Base-by-base conservation (phyloP, 2,888 invertebrate species). In the Girardia tigrina region DNA sequence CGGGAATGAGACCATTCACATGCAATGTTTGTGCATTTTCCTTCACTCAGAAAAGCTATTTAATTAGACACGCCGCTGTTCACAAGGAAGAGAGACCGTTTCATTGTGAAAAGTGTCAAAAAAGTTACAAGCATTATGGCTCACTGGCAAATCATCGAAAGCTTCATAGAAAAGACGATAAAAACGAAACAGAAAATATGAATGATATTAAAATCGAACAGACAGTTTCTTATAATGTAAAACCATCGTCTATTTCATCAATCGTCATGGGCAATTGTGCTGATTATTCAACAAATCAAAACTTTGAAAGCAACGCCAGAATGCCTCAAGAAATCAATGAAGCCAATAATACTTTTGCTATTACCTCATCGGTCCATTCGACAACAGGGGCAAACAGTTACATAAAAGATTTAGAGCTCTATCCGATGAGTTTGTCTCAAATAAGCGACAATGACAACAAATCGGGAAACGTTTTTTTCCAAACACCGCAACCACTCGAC, bases 21-120 rank as follows among this genome's bases (percentile, higher is more conserved):
- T 74, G 74, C 71, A 28, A 42, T 69, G 74, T 42, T 8, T 74
- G 74, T 23, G 56, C 26, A n/a, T 42, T 36, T 26, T 26, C 74
- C 6, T 74, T 74, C 71, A 74, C 74, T 36, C 74, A 74, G 23
- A 74, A 74, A 27, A 42, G 74, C 26, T 74, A 74, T 69, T 27
- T 74, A 23, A 42, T 42, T 12, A 2, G 74, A 26, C 74, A 74
- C 28, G 74, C 74, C 16, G 74, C 74, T 1, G 74, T 74, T 6
- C 74, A 74, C 23, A 28, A 42, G 6, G 28, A 26, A 23, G 74
- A 74, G 16, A 8, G 74, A n/a, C 74, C 74, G 14, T 74, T 74
- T 42, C 36, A 26, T 28, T 74, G 74, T 36, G 26, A 69, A 26
- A 69, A 26, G 16, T 74, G 74, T 20, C 23, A 74, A 12, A 42